A percentile compares a stretch with the other conserved stretches of the same genome.
Evolutionary conservation across 2,113 vertebrate species (phyloP).

Genomic region (Scomber japonicus): DNA sequence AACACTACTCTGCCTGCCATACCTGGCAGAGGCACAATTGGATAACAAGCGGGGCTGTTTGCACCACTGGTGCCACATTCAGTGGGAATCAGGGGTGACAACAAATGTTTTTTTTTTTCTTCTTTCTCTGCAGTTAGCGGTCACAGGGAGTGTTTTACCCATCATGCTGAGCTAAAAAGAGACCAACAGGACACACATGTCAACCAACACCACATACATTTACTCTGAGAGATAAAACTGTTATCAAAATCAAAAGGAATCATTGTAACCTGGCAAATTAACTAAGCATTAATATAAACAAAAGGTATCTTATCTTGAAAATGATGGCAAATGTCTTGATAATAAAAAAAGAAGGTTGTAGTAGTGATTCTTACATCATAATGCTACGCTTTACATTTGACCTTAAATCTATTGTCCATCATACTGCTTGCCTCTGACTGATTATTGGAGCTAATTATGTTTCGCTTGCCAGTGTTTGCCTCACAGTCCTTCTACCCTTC

Average conservation of each 20-base stretch:
- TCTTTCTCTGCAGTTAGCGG: slow-evolving; percentile 47
- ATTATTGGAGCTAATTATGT: slow-evolving; percentile 23
- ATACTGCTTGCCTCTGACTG: slow-evolving; percentile 11
- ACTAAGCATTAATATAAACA: too few species aligned
- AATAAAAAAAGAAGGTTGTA: too few species aligned
- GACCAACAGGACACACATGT: slow-evolving; percentile 38
- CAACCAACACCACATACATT: neutral
- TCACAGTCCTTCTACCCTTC: slow-evolving; percentile 4
- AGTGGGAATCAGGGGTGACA: slow-evolving; percentile 47
- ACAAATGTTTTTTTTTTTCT: slow-evolving; percentile 35
- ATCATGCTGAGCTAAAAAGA: slow-evolving; percentile 57
- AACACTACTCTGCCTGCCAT: slow-evolving; percentile 49
- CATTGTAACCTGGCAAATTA: too few species aligned
- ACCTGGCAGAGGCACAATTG: slow-evolving; percentile 72
- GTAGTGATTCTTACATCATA: neutral
- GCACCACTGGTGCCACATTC: slow-evolving; percentile 53
- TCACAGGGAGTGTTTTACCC: slow-evolving; percentile 57
- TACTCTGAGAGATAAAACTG: neutral
- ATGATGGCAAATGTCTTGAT: too few species aligned
- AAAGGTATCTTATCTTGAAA: too few species aligned
- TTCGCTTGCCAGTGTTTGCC: slow-evolving; percentile 16
- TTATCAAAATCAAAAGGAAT: neutral
- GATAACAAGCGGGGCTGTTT: slow-evolving; percentile 68
- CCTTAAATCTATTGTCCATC: neutral
- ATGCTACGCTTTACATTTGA: slow-evolving; percentile 4